Conservation (phyloP, 2,113 vertebrate species). For the Mirza zaza region DNA sequence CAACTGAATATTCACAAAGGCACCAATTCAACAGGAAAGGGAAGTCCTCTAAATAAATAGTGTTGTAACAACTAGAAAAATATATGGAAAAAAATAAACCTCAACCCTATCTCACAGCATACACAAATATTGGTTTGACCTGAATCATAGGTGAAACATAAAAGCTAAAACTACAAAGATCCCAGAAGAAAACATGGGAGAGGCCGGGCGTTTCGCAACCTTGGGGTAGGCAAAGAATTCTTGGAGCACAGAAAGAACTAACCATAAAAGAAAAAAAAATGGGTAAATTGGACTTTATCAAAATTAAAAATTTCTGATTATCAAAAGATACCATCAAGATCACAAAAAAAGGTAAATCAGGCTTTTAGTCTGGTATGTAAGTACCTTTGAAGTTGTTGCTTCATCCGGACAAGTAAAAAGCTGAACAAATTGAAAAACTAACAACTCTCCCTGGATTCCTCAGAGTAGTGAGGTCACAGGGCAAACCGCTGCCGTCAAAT, state of each 20-base stretch:
- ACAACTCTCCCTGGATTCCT: not conserved
- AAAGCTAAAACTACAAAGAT: not conserved
- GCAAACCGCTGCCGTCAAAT: not conserved
- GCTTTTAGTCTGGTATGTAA: not conserved
- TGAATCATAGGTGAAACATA: not conserved
- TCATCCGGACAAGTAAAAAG: not conserved
- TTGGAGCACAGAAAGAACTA: not conserved
- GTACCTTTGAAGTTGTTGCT: not conserved
- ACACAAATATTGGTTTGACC: not conserved
- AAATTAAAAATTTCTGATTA: not conserved
- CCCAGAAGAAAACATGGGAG: not conserved
- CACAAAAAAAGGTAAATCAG: not conserved
- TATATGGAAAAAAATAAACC: not conserved
- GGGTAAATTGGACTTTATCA: not conserved
- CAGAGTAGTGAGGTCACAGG: not conserved
- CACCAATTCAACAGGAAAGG: not conserved
- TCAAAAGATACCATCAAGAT: not conserved
- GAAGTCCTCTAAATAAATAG: not conserved
- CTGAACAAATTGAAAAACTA: not conserved
- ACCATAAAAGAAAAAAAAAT: not conserved
- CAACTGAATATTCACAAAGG: not conserved
- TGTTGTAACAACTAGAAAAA: not conserved
- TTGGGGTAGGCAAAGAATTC: not conserved
- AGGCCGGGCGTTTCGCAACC: not conserved
- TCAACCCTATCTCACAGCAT: not conserved